A percentile compares a stretch with the other conserved stretches of the same genome.
Evolutionary conservation across 2,888 invertebrate species (phyloP).

Genomic region (Odontomyia ornata): DNA sequence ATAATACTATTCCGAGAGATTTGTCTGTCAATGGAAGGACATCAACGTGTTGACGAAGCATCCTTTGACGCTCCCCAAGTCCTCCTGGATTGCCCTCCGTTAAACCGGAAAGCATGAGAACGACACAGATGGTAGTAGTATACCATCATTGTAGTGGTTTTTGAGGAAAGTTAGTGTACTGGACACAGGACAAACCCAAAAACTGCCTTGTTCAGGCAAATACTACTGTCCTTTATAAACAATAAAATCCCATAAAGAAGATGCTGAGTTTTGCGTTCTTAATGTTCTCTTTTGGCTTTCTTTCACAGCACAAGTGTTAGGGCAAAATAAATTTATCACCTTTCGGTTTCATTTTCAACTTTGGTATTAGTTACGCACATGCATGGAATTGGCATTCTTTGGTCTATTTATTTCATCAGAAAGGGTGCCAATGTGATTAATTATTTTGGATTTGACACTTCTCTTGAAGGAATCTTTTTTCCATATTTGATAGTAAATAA

Average conservation of each 20-base stretch:
- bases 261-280: neutral
- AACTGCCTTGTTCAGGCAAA: constrained; percentile 19
- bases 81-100: too few relatives aligned
- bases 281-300: neutral
- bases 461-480: neutral
- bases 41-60: constrained; percentile 10
- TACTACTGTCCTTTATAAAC: constrained; percentile 36
- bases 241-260: constrained; percentile 39
- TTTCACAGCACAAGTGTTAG: neutral
- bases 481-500: neutral
- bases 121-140: neutral
- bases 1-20: constrained; percentile 12
- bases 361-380: constrained; percentile 1
- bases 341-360: neutral
- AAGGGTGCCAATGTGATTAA: constrained; percentile 21
- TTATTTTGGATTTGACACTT: constrained; percentile 16
- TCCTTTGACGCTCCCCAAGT: neutral
- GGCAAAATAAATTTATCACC: constrained; percentile 17
- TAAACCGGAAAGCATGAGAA: neutral
- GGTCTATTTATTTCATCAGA: neutral
- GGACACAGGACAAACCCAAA: neutral
- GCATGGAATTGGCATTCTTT: neutral
- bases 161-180: neutral
- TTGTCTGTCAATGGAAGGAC: constrained; percentile 7
- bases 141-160: too few relatives aligned